Base-by-base conservation (phyloP, 1,140 invertebrate genomes). In the Leptestheria dahalacensis region DNA sequence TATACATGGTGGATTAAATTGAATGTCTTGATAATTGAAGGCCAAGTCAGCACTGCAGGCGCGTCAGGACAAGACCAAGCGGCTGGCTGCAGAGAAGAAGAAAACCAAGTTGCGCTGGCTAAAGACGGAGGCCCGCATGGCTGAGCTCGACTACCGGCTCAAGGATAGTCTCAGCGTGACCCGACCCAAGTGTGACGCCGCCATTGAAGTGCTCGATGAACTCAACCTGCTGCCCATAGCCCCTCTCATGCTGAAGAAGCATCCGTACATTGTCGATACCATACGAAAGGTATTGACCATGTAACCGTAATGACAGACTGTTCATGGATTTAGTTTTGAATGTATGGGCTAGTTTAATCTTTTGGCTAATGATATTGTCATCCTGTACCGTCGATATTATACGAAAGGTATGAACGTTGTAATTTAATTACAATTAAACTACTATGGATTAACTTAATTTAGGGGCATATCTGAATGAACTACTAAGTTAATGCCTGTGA, bases 211-310 rank as follows among this genome's bases (percentile, higher is more conserved):
- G 1, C 76, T 84, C 73, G 77, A 81, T 59, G 76, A 77, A 62
- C 70, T 84, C 50, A 70, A 80, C 66, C 75, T 79, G 11, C 68
- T 90, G 48, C 74, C 83, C 15, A 69, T 91, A 10, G 83, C 81
- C 61, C 77, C 82, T 20, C 66, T 91, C 2, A 88, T 91, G 83
- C 70, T 93, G 25, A 81, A 90, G 65, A 91, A 91, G 65, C 85
- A 92, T 74, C 83, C 88, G 0, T 79, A 84, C 57, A 80, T 88
- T 60, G 79, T 92, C 56, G 82, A 87, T 66, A 90, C 74, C 33
- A 72, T 77, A 25, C 70, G 72, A 66, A 76, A 72, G 67, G 73
- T 75, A 65, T 66, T 55, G 24, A n/a, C 11, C 28, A 3, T 29
- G 47, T 6, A n/a, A n/a, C n/a, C n/a, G n/a, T n/a, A n/a, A n/a